Evolutionary conservation across 2,797 vertebrate species (phyloP).

Genomic region (Silurus lanzhouensis): DNA sequence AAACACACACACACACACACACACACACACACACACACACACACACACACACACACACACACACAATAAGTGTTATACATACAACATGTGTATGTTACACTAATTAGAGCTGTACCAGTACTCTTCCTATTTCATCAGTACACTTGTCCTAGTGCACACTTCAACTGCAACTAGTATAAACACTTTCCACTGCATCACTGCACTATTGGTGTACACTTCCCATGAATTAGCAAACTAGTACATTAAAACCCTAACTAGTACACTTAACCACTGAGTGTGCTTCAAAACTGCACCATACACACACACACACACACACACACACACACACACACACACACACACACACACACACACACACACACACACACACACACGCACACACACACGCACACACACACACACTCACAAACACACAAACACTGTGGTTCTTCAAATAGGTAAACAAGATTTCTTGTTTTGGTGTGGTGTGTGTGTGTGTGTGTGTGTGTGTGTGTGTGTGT

Average conservation of each 20-base stretch:
- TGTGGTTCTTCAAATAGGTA: not conserved
- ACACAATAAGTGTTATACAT: not conserved
- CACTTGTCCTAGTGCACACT: not conserved
- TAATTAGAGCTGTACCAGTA: not conserved
- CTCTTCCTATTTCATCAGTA: not conserved
- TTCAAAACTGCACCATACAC: not conserved
- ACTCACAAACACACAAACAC: too few relatives aligned
- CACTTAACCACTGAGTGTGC: too few relatives aligned
- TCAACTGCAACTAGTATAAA: too few relatives aligned
- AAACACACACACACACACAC: slow-evolving; percentile 63
- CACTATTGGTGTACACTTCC: not conserved
- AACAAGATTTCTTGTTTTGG: not conserved
- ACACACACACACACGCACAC: too few relatives aligned
- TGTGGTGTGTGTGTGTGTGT: slow-evolving; percentile 49
- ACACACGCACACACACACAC: too few relatives aligned
- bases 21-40: slow-evolving; percentile 25
- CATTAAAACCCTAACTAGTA: not conserved
- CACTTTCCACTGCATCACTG: too few relatives aligned
- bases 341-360: too few relatives aligned
- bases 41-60: slow-evolving; percentile 40
- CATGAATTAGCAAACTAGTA: not conserved
- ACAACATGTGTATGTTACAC: not conserved
- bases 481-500: slow-evolving; percentile 19
- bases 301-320: too few relatives aligned
- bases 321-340: too few relatives aligned